Base-by-base conservation (phyloP, 2,113 vertebrate species). In the Ceratotherium simum region DNA sequence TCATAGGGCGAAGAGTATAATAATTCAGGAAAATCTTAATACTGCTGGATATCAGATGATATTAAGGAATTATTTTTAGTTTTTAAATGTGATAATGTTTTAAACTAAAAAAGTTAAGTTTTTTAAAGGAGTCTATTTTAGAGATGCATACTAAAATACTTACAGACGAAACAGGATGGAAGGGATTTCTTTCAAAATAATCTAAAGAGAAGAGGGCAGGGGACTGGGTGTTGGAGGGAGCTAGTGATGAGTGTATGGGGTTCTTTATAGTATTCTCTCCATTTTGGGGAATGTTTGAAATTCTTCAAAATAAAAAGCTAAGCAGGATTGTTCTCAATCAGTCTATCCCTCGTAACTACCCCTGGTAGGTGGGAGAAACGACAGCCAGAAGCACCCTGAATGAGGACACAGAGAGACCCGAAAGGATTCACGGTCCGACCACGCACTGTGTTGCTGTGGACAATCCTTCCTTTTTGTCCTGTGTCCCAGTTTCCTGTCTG, bases 81-180 rank as follows among this genome's bases (percentile, higher is more conserved):
- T 72, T 89, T 86, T 87, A 94, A 48, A 73, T 48, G 25, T 64
- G 42, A 67, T 80, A 11, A 78, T 86, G 81, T 39, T 39, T 39
- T 39, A 39, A 39, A 39, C 39, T 39, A 39, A 39, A 39, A 39
- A 56, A 20, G 10, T 78, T 36, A 29, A 2, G 14, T 21, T 86
- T 90, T 93, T 67, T 69, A 67, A 70, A 87, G 16, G 6, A 80
- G 42, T 80, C 72, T 94, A 13, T 64, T 95, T 91, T 92, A 92
- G 13, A 92, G 56, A 42, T 51, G 16, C 7, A 14, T 20, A n/a
- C 20, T 67, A 12, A 92, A 86, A 73, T 80, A 92, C 42, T 89
- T 69, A 79, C 39, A 90, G n/a, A 29, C 46, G 9, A 93, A 91
- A 60, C 36, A 62, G 21, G 7, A 65, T 21, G 8, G 21, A 94